Conservation (phyloP, 2,888 invertebrate species). For the Pseudococcus longispinus region DNA sequence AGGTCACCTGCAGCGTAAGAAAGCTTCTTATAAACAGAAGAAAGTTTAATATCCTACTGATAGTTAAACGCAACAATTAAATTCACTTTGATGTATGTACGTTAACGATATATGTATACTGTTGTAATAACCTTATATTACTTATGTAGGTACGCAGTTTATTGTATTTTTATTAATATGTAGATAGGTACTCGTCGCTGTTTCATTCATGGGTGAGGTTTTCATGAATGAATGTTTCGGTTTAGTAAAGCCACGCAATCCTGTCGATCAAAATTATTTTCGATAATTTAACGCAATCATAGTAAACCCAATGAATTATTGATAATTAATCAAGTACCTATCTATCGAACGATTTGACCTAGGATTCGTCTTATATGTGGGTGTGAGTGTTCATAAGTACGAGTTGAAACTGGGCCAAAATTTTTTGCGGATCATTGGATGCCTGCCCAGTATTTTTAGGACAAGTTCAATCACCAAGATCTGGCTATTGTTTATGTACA, state of each 20-base stretch:
- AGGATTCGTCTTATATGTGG: background rate
- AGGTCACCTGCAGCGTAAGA: conserved; percentile 27
- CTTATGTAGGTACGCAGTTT: background rate
- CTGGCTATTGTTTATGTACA: background rate
- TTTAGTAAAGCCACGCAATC: background rate
- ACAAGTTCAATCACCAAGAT: background rate
- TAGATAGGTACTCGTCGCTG: background rate
- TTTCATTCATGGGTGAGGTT: background rate
- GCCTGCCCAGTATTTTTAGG: background rate
- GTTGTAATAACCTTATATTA: background rate
- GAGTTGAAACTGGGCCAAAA: background rate
- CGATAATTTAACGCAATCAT: background rate
- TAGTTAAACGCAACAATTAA: conserved; percentile 17
- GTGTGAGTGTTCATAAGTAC: background rate
- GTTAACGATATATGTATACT: background rate
- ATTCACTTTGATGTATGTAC: background rate
- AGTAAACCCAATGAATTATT: background rate
- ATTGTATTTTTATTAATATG: background rate
- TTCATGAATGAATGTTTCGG: conserved; percentile 5
- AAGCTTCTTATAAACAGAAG: conserved; percentile 44
- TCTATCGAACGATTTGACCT: background rate
- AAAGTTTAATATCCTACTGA: conserved; percentile 47
- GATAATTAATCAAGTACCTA: background rate
- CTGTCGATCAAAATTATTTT: background rate
- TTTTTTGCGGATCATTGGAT: background rate